Percentiles rank a stretch among this genome's conserved stretches.
phyloP scores from a whole-genome alignment of 2,797 vertebrate species.

The Schizopygopsis pylzovi region DNA sequence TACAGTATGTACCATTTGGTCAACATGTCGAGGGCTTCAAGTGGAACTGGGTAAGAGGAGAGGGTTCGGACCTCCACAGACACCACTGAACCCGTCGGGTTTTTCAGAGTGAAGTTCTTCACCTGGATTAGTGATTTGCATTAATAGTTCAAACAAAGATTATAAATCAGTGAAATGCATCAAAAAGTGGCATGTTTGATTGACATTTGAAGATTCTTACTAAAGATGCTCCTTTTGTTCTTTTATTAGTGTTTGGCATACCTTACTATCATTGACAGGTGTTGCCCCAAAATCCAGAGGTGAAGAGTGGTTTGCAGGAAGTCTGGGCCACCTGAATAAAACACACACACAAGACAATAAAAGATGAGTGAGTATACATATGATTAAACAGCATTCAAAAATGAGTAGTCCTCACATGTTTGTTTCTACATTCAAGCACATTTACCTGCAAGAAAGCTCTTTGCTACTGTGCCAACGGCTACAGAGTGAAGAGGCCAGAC shows the following conservation, averaged over 20 bases:
- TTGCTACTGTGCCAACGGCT: constrained; percentile 87
- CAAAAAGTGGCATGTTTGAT: background rate
- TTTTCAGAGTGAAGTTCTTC: constrained; percentile 89
- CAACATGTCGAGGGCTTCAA: constrained; percentile 86
- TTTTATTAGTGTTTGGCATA: constrained; percentile 62
- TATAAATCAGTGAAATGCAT: background rate
- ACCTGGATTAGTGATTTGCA: constrained; percentile 74
- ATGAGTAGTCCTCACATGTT: background rate
- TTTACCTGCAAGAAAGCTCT: constrained; percentile 87
- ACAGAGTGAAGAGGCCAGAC: constrained; percentile 87
- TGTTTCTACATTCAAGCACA: background rate
- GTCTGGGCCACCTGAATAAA: constrained; percentile 80
- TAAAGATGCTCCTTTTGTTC: background rate
- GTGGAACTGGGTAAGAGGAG: constrained; percentile 87
- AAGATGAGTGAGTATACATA: background rate
- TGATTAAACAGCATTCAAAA: background rate
- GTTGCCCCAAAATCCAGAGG: constrained; percentile 89
- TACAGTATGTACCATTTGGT: constrained; percentile 85
- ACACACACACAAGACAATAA: background rate
- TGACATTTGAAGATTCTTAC: background rate
- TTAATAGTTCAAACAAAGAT: background rate
- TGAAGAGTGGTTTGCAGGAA: constrained; percentile 80
- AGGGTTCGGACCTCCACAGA: constrained; percentile 90
- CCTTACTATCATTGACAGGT: constrained; percentile 90
- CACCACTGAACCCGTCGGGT: constrained; percentile 88